Evolutionary conservation across 2,113 vertebrate species (phyloP).

Genomic region (Takifugu bimaculatus): DNA sequence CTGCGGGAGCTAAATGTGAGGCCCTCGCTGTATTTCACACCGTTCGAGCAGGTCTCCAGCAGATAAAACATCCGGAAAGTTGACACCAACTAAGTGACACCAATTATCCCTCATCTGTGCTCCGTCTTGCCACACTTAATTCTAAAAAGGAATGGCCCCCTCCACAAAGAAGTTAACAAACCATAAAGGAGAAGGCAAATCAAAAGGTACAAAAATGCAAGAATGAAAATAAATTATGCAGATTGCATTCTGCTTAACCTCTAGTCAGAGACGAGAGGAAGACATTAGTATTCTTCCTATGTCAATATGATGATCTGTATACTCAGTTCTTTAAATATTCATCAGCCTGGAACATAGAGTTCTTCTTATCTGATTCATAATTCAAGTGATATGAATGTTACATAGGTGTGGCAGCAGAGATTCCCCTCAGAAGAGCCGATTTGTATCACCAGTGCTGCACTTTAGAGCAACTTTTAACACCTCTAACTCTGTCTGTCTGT

Average conservation of each 20-base stretch:
- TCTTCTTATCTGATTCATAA: conserved; percentile 77
- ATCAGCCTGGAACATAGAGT: conserved; percentile 73
- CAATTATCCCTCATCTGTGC: conserved; percentile 55
- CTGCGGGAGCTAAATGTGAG: neutral
- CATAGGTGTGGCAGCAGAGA: conserved; percentile 69
- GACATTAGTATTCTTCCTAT: conserved; percentile 80
- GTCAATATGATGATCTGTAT: conserved; percentile 81
- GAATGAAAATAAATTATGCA: conserved; percentile 78
- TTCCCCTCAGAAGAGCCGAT: conserved; percentile 55
- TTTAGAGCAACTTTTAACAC: conserved; percentile 65
- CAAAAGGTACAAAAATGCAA: conserved; percentile 67
- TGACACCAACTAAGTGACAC: conserved; percentile 27
- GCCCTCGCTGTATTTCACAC: neutral
- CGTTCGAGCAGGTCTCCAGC: too few species aligned
- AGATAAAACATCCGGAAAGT: neutral
- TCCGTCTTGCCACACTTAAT: conserved; percentile 22
- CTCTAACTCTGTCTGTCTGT: conserved; percentile 13
- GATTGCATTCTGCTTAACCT: conserved; percentile 78
- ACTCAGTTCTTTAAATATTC: conserved; percentile 80
- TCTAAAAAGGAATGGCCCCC: conserved; percentile 32
- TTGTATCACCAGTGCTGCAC: conserved; percentile 63
- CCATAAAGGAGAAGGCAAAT: conserved; percentile 51
- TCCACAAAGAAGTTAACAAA: conserved; percentile 53
- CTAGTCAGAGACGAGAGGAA: conserved; percentile 71
- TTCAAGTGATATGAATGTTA: conserved; percentile 81